These are phyloP conservation scores for Microhierax caerulescens DNA, from an alignment of 2,797 vertebrate genomes.

Conservation along the genomic window DNA sequence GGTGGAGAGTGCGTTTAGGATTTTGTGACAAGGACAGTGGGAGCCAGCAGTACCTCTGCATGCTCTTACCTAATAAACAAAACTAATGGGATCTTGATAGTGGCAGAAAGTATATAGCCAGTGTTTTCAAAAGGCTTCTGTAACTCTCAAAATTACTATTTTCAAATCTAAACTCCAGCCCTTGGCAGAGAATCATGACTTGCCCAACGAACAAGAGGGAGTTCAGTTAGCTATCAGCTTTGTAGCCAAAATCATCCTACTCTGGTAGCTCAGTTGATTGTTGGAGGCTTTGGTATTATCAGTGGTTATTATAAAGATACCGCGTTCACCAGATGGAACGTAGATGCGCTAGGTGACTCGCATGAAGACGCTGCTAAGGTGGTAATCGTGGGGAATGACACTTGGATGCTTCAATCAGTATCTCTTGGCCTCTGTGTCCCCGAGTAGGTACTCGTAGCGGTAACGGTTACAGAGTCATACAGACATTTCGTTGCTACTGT, in stretches of 20 bases:
- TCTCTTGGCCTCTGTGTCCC: background rate
- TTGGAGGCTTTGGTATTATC: background rate
- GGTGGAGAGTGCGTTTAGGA: background rate
- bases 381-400: background rate
- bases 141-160: background rate
- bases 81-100: background rate
- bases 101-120: background rate
- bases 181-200: background rate
- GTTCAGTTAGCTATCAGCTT: background rate
- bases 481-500: background rate
- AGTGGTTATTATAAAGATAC: background rate
- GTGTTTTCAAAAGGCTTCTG: background rate
- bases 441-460: background rate
- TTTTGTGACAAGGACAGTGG: background rate
- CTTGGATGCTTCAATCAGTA: rapidly evolving
- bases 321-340: rapidly evolving
- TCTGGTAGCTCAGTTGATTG: background rate
- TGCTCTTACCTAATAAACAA: background rate
- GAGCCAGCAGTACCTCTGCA: background rate
- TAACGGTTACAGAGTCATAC: background rate
- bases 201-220: background rate
- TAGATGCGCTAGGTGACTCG: background rate
- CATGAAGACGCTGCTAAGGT: background rate
- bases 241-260: background rate
- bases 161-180: background rate